Evolutionary conservation across 2,797 vertebrate species (phyloP).

Genomic region (Brachymystax lenok): DNA sequence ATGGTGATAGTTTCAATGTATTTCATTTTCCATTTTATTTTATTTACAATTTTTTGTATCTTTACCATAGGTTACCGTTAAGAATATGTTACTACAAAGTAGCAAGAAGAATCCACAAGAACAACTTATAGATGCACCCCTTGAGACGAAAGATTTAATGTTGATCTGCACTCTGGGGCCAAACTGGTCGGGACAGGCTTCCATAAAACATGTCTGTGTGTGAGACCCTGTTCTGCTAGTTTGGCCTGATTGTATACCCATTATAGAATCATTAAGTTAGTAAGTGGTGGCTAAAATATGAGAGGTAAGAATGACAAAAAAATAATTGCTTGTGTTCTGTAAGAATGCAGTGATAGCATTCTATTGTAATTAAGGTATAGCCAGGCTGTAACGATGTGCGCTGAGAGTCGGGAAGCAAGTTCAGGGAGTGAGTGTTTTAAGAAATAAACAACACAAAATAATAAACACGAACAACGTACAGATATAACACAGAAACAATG

Average conservation of each 20-base stretch:
- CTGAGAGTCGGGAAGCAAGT: too few species aligned
- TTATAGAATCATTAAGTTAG: too few species aligned
- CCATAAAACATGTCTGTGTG: constrained; percentile 31
- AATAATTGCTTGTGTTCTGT: neutral
- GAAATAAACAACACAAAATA: too few species aligned
- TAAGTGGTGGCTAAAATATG: too few species aligned
- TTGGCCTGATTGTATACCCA: neutral
- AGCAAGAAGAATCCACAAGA: constrained; percentile 26
- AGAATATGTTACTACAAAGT: constrained; percentile 35
- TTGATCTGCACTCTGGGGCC: constrained; percentile 53
- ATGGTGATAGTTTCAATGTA: neutral
- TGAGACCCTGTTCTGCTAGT: constrained; percentile 17
- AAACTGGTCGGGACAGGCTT: neutral
- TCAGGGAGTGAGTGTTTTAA: too few species aligned
- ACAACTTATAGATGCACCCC: constrained; percentile 19
- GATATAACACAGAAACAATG: too few species aligned
- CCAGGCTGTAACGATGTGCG: too few species aligned
- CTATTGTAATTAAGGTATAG: too few species aligned
- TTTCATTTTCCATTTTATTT: neutral
- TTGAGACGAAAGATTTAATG: too few species aligned
- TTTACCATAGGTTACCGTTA: constrained; percentile 51
- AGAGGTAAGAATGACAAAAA: neutral
- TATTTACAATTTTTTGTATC: neutral
- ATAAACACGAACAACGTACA: too few species aligned
- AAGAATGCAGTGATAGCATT: neutral